Conservation (phyloP, 2,797 vertebrate species). For the Falco concolor region DNA sequence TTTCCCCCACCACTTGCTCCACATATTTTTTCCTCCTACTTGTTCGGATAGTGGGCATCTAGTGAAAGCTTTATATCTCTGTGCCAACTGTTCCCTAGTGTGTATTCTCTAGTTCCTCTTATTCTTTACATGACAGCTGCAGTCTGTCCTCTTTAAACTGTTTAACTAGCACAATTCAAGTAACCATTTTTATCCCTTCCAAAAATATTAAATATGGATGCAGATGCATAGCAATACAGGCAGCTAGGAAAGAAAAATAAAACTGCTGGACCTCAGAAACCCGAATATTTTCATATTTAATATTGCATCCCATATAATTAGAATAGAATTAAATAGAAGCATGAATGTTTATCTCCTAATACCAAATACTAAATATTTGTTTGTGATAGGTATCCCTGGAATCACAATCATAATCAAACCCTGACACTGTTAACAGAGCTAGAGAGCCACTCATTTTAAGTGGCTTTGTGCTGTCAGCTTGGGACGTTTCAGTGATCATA, state of each 20-base stretch:
- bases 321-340: background rate
- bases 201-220: background rate
- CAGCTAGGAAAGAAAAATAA: background rate
- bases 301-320: background rate
- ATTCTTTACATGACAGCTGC: background rate
- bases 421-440: background rate
- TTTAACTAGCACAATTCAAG: background rate
- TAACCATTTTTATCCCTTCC: background rate
- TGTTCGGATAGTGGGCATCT: background rate
- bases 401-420: conserved; percentile 12
- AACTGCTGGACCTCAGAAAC: background rate
- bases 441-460: background rate
- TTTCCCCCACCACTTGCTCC: background rate
- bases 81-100: background rate
- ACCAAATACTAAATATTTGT: background rate
- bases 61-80: background rate
- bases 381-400: background rate
- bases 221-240: background rate
- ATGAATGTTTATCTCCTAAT: background rate
- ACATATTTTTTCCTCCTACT: background rate
- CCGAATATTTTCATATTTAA: background rate
- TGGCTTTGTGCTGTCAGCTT: background rate
- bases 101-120: background rate
- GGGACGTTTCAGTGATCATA: background rate
- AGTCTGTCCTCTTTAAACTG: background rate